Conservation (phyloP, 2,113 vertebrate genomes). For the Hiodon tergisus region DNA sequence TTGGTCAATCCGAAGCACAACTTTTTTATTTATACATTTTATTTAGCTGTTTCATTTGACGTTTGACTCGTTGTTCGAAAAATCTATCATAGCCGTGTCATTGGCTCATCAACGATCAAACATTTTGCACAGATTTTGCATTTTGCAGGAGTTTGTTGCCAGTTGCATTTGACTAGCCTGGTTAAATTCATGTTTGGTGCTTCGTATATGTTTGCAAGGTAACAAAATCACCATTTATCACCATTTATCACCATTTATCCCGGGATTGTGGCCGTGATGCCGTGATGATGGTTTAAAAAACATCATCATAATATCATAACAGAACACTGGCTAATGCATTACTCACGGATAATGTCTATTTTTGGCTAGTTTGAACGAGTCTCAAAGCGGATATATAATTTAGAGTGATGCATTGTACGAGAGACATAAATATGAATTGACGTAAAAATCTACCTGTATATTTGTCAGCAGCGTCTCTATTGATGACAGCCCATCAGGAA, state of each 20-base stretch:
- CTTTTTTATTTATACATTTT: conserved; percentile 7
- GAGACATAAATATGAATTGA: not conserved
- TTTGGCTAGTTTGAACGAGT: not conserved
- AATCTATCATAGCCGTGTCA: conserved; percentile 9
- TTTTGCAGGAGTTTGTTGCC: no score
- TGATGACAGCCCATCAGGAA: conserved; percentile 94
- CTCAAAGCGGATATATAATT: not conserved
- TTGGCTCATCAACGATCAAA: not conserved
- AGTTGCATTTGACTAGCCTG: no score
- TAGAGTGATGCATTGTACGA: not conserved
- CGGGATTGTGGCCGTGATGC: not conserved
- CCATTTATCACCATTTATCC: no score
- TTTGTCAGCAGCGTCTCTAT: conserved; percentile 99
- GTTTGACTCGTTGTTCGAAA: not conserved
- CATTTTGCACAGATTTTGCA: no score
- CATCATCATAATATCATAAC: not conserved
- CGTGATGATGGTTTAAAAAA: not conserved
- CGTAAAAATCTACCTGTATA: conserved; percentile 78
- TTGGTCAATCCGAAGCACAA: not conserved
- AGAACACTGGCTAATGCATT: not conserved
- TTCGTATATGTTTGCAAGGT: no score
- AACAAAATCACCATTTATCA: no score
- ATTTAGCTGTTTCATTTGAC: conserved; percentile 10
- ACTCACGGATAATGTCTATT: conserved; percentile 10
- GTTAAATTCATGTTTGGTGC: no score